Evolutionary conservation across 2,113 vertebrate species (phyloP).

Genomic region (Pseudopodoces humilis): DNA sequence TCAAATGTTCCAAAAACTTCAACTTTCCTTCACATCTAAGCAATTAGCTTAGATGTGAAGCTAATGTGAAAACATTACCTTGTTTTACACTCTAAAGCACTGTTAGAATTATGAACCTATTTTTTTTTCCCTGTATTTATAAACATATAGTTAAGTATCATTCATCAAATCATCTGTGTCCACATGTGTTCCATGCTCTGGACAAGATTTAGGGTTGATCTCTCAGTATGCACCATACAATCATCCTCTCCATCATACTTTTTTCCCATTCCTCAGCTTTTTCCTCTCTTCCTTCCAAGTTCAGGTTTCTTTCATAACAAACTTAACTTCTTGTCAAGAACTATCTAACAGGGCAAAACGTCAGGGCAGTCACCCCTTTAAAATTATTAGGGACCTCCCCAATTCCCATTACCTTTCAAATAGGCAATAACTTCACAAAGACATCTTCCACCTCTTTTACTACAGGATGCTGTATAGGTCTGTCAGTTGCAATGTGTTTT

Average conservation of each 20-base stretch:
- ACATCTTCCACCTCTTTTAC: neutral
- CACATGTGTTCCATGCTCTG: neutral
- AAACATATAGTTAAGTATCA: rapidly evolving
- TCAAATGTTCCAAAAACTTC: neutral
- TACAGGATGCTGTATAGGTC: no score
- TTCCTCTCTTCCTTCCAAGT: neutral
- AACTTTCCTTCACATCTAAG: neutral
- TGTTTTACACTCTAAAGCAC: neutral
- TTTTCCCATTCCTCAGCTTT: neutral
- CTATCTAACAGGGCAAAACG: neutral
- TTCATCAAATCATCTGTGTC: neutral
- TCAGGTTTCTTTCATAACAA: neutral
- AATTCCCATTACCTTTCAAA: neutral
- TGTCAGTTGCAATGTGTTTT: neutral
- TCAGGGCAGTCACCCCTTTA: neutral
- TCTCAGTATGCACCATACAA: neutral
- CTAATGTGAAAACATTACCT: neutral
- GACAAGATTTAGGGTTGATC: neutral
- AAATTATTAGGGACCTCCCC: neutral
- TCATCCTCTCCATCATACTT: neutral
- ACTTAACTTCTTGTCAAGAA: neutral
- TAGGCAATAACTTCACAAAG: neutral
- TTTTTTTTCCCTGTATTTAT: neutral
- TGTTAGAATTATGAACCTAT: neutral
- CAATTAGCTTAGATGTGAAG: neutral